Percentiles rank a stretch among this genome's conserved stretches.
These are phyloP conservation scores for Celastrina argiolus DNA, from an alignment of 2,888 invertebrate genomes.

Conservation along the genomic window DNA sequence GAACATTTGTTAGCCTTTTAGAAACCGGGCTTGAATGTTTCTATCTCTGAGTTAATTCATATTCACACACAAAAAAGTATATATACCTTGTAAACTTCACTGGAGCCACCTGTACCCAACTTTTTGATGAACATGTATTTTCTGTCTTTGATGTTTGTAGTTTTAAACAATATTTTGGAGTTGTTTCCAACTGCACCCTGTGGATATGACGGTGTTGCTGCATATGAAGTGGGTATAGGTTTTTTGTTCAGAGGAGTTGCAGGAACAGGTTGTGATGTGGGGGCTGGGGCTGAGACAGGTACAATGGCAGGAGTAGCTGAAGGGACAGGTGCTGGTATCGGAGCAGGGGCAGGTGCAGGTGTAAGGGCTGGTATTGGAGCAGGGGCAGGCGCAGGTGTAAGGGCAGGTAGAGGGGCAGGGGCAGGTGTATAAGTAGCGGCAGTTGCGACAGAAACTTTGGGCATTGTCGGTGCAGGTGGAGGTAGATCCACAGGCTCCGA, in stretches of 20 bases:
- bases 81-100: slow-evolving; percentile 84
- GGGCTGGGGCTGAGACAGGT: background rate
- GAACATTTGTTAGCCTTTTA: no score
- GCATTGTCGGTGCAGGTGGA: slow-evolving; percentile 13
- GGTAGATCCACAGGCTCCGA: slow-evolving; percentile 38
- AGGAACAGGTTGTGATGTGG: slow-evolving; percentile 40
- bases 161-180: slow-evolving; percentile 63
- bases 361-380: background rate
- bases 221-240: slow-evolving; percentile 48
- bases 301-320: background rate
- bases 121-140: slow-evolving; percentile 85
- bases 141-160: slow-evolving; percentile 82
- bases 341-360: background rate
- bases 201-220: slow-evolving; percentile 66
- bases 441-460: background rate
- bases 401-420: background rate
- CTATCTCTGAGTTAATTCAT: no score
- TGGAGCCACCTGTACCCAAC: slow-evolving; percentile 93
- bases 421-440: background rate
- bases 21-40: no score
- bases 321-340: background rate
- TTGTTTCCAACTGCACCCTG: slow-evolving; percentile 51
- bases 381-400: background rate
- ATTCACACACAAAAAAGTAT: background rate
- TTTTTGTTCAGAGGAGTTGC: slow-evolving; percentile 58